Evolutionary conservation across 2,797 vertebrate genomes (phyloP).

Genomic region (Cirrhinus molitorella): DNA sequence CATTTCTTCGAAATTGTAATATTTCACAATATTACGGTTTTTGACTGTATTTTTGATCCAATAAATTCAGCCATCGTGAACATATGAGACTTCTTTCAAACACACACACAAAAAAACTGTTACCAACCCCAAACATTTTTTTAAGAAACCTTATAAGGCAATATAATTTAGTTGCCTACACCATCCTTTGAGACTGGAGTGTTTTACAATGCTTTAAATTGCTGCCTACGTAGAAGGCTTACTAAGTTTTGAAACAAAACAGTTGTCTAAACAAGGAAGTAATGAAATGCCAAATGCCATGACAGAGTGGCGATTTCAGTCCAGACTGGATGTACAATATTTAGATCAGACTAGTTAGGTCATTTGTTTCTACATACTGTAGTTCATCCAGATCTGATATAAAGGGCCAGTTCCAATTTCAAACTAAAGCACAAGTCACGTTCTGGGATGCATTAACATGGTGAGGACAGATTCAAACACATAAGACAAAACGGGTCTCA

Average conservation of each 20-base stretch:
- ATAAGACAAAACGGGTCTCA: neutral
- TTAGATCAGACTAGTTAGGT: constrained; percentile 33
- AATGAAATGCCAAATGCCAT: constrained; percentile 9
- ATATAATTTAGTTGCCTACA: constrained; percentile 8
- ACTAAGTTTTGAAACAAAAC: neutral
- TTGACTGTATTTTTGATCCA: neutral
- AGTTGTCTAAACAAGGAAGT: constrained; percentile 30
- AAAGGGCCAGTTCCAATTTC: constrained; percentile 28
- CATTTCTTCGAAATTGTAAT: too few relatives aligned
- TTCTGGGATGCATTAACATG: constrained; percentile 31
- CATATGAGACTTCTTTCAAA: neutral
- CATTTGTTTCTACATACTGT: constrained; percentile 21
- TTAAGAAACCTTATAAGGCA: neutral
- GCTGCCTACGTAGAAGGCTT: neutral
- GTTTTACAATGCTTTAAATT: neutral
- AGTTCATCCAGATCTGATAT: constrained; percentile 29
- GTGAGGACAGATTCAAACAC: constrained; percentile 31
- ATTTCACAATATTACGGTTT: neutral
- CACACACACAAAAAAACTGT: neutral
- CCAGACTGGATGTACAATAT: constrained; percentile 9
- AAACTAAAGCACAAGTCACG: neutral
- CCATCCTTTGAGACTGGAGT: neutral
- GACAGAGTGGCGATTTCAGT: neutral
- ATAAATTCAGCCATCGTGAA: neutral
- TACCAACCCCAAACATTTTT: neutral